Evolutionary conservation across 2,113 vertebrate genomes (phyloP).

Genomic region (Etheostoma cragini): DNA sequence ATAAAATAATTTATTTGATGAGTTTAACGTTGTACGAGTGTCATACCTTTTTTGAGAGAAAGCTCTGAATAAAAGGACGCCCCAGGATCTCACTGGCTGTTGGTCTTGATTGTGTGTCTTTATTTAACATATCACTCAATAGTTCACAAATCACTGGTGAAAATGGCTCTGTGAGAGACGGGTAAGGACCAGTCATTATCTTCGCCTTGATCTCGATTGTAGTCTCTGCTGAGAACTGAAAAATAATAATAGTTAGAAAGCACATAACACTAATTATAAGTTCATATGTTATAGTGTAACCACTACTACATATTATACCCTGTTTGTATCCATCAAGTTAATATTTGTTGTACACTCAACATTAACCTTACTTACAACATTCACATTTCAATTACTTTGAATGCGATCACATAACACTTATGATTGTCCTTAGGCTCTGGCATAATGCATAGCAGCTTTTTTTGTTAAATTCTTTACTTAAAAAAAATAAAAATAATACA

Average conservation of each 20-base stretch:
- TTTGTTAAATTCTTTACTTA: neutral
- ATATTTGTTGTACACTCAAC: too few relatives aligned
- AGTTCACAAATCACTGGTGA: constrained; percentile 14
- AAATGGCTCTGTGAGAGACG: fast-evolving
- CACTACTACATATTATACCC: too few relatives aligned
- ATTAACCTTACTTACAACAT: too few relatives aligned
- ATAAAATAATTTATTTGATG: too few relatives aligned
- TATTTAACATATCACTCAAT: neutral
- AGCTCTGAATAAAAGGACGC: neutral
- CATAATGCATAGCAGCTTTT: too few relatives aligned
- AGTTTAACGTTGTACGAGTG: neutral
- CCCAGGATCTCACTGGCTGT: constrained; percentile 21
- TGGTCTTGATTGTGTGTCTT: constrained; percentile 12
- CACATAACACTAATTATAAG: neutral
- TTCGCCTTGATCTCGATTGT: neutral
- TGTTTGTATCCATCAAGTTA: too few relatives aligned
- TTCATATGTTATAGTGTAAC: too few relatives aligned
- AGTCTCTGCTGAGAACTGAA: constrained; percentile 28
- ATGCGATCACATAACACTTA: too few relatives aligned
- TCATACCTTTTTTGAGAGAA: constrained; percentile 17
- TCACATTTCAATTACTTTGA: too few relatives aligned
- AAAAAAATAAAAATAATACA: neutral
- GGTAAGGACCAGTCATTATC: neutral
- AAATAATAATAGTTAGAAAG: neutral
- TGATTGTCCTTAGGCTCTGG: too few relatives aligned